These are phyloP conservation scores for Orbicella faveolata DNA, from an alignment of 64 coral and sea anemone species.

Conservation along the genomic window DNA sequence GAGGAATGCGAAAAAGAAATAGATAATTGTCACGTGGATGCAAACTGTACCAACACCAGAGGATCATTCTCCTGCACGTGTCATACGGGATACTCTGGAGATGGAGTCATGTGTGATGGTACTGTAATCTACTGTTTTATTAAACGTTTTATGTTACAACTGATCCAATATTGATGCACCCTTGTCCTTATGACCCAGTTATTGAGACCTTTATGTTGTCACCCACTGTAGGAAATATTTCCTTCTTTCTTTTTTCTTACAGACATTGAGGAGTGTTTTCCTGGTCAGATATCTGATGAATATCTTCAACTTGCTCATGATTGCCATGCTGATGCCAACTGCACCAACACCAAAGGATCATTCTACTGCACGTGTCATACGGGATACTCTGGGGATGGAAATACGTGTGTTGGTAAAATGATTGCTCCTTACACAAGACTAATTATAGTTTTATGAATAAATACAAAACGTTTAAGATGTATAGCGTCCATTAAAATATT, in stretches of 20 bases:
- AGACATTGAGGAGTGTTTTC: conserved; percentile 57
- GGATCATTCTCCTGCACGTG: conserved; percentile 74
- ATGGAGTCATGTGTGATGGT: conserved; percentile 65
- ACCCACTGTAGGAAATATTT: too few relatives aligned
- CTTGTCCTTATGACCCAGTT: too few relatives aligned
- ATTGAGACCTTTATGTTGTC: too few relatives aligned
- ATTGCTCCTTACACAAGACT: neutral
- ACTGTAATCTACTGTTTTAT: neutral
- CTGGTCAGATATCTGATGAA: conserved; percentile 17
- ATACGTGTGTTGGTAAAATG: conserved; percentile 49
- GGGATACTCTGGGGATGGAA: conserved; percentile 65
- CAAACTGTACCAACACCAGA: conserved; percentile 67
- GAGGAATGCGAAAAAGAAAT: neutral
- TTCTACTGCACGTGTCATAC: conserved; percentile 56
- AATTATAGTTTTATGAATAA: neutral
- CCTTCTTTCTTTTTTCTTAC: neutral
- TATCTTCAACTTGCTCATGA: conserved; percentile 53
- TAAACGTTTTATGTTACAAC: too few relatives aligned
- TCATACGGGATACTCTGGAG: conserved; percentile 63
- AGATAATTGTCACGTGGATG: conserved; percentile 39
- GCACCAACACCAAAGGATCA: conserved; percentile 52
- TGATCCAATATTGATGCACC: too few relatives aligned
- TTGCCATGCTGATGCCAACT: conserved; percentile 59
- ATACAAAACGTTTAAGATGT: neutral
- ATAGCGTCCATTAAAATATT: neutral